Base-by-base conservation (phyloP, 2,888 invertebrate genomes). In the Tricholauxania praeusta region DNA sequence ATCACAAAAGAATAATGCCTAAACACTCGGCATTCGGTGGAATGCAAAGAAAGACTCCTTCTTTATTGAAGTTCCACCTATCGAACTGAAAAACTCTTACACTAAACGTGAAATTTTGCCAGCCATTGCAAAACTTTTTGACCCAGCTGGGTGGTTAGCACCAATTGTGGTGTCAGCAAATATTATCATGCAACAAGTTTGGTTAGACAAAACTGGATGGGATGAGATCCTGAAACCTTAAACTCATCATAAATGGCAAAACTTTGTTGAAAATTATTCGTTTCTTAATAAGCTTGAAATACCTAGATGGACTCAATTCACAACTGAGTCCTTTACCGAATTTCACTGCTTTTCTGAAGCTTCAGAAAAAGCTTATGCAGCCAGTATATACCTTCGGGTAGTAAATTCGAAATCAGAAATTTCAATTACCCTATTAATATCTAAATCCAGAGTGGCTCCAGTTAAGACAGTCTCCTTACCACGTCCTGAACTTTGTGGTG, bases 261-360 rank as follows among this genome's bases (percentile, higher is more conserved):
- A 48, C 4, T 75, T 73, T 52, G 52, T 52, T 22, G 47, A 22
- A 22, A 62, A 51, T 6, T 68, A 68, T 15, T 3, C 17, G 10
- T 63, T 64, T 10, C 47, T 74, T n/a, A 51, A 67, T 48, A 63
- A 39, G 17, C 3, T 69, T 2, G n/a, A 57, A 47, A 52, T 72
- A 3, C 64, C 72, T 17, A 52, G 69, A 14, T 72, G 74, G 72
- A 39, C 62, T 2, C 39, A 48, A 53, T 66, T 17, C 19, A 22
- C 3, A 22, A 19, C 47, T 1, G 1, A 17, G 2, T 17, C 3
- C 3, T 1, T 1, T 0, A 14, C 55, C 14, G 28, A 72, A 70
- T 48, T 74, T 22, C 70, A 70, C 57, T 55, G 63, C 12, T 74
- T 70, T n/a, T 67, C 55, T 39, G 72, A 74, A 4, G 49, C 72